Conservation (phyloP, 2,797 vertebrate species). For the Sebastes flavidus region DNA sequence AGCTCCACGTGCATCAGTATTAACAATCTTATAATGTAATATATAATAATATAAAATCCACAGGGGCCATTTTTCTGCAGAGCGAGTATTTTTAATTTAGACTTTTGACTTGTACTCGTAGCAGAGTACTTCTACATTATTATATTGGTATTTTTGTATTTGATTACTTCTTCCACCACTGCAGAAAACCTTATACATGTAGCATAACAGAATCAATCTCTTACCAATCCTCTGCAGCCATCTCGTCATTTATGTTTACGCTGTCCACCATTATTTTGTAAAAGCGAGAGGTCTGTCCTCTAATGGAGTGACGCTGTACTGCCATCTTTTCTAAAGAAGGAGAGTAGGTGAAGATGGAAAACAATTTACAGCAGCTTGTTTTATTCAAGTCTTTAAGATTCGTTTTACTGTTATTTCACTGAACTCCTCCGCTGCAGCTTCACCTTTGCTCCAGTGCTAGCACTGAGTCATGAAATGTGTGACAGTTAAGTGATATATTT, state of each 20-base stretch:
- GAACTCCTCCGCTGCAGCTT: not conserved
- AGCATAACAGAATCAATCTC: too few relatives aligned
- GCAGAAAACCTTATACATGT: too few relatives aligned
- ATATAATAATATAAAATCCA: not conserved
- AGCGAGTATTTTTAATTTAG: not conserved
- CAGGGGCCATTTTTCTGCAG: not conserved
- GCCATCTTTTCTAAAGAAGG: not conserved
- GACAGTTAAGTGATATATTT: slow-evolving; percentile 5
- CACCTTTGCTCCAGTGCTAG: not conserved
- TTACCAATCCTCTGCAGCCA: not conserved
- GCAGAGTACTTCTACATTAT: too few relatives aligned
- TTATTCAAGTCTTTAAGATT: not conserved
- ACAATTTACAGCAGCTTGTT: not conserved
- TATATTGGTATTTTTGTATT: not conserved
- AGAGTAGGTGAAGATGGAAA: not conserved
- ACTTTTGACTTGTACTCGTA: not conserved
- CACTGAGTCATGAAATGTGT: slow-evolving; percentile 28
- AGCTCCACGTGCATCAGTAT: not conserved
- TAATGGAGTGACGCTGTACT: not conserved
- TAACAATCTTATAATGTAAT: not conserved
- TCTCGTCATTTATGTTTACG: not conserved
- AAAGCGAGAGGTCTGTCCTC: not conserved
- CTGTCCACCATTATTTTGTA: not conserved
- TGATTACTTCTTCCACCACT: not conserved
- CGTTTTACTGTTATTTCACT: not conserved